Evolutionary conservation across 2,113 vertebrate genomes (phyloP).

Genomic region (Hiodon alosoides): DNA sequence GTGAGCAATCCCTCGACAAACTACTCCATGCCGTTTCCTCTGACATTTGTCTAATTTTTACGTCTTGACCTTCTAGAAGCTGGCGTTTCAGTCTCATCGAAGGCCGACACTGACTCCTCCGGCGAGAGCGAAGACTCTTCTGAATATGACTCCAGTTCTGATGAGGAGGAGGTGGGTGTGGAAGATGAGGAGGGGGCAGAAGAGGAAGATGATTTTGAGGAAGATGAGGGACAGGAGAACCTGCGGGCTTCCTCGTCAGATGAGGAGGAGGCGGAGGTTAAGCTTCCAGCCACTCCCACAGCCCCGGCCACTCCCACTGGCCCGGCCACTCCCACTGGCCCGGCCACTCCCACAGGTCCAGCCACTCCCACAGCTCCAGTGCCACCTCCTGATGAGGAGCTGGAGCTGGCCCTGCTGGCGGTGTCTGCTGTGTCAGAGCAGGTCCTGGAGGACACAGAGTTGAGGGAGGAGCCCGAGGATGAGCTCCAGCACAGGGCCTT

Average conservation of each 20-base stretch:
- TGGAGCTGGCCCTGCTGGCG: conserved; percentile 37
- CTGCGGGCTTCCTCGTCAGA: background rate
- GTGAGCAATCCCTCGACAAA: background rate
- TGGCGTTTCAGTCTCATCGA: conserved; percentile 30
- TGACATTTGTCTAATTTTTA: background rate
- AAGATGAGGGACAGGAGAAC: conserved; percentile 19
- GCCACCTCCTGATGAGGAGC: conserved; percentile 49
- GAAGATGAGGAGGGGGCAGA: conserved; percentile 45
- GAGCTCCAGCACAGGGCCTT: conserved; percentile 35
- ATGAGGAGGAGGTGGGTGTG: conserved; percentile 56
- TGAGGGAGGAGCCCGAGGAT: conserved; percentile 21
- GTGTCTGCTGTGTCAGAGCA: conserved; percentile 31
- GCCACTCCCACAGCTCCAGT: conserved; percentile 47
- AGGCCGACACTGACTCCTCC: conserved; percentile 43
- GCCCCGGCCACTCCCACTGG: conserved; percentile 34
- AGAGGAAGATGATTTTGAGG: conserved; percentile 50
- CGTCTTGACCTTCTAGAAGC: conserved; percentile 44
- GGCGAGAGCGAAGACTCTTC: conserved; percentile 71
- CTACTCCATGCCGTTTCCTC: background rate
- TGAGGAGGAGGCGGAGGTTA: conserved; percentile 44
- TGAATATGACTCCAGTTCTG: conserved; percentile 67
- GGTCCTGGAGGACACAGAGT: conserved; percentile 1
- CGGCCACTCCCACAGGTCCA: conserved; percentile 32
- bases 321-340: conserved; percentile 22
- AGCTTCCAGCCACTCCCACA: conserved; percentile 41